Base-by-base conservation (phyloP, 2,113 vertebrate genomes). In the Cygnus buccinator region DNA sequence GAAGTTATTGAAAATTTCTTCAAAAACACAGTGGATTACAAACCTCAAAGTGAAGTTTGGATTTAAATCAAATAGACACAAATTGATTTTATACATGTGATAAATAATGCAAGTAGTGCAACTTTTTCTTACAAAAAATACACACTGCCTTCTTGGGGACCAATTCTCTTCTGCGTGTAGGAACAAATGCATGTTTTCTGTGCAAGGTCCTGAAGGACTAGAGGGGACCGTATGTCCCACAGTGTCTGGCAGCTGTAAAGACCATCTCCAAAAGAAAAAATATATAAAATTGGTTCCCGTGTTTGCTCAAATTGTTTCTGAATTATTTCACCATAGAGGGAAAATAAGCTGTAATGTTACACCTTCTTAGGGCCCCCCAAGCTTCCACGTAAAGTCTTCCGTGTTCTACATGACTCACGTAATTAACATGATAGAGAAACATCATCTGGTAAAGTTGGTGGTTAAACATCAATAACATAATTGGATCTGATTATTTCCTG, bases 1-100 rank as follows among this genome's bases (percentile, higher is more conserved):
- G 71, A 87, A 84, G 59, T 66, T 80, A 87, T 18, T 77, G 91
- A 73, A 80, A 91, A 95, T 66, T 41, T 87, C 75, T 85, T 87
- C 71, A 55, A 41, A 87, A 84, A 48, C 67, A 82, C 81, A 75
- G 48, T 2, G 21, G 71, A 73, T 48, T 82, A 82, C 28, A 93
- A 95, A 73, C 55, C 94, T 87, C 63, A 54, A 83, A 76, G 87
- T 82, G 25, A 91, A 79, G 65, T 35, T 94, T 63, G 73, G 26
- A 21, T 48, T 83, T 65, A 87, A 85, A 89, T 70, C 81, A 82
- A 82, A 91, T 28, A 44, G 39, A 87, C 6, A 5, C 23, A 55
- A 66, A 82, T 41, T 75, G 71, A 58, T 93, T 82, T 95, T 74
- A 88, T 73, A 10, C 1, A 31, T 11, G 75, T n/a, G 75, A 80